Base-by-base conservation (phyloP, 2,888 invertebrate genomes). In the Conus canariensis region DNA sequence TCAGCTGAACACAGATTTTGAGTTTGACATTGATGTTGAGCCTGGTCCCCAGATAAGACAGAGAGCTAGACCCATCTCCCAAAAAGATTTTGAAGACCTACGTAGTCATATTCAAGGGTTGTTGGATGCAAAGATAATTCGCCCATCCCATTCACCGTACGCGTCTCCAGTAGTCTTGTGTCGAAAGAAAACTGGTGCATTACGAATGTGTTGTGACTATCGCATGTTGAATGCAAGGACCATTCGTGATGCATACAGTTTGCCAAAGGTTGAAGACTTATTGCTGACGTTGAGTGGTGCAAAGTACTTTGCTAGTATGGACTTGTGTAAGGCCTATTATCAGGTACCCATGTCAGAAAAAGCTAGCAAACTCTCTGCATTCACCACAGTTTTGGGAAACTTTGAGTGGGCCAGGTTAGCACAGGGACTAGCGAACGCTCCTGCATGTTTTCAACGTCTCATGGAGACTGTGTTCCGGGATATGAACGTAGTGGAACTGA, bases 401-500 rank as follows among this genome's bases (percentile, higher is more conserved):
- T 85, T 77, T 22, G 64, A 88, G 60, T 90, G 64, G 22, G 58
- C 56, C 10, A 85, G 67, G 30, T 30, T 90, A 60, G 59, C 85
- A 10, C 74, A 88, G 77, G 87, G 82, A 10, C 45, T 90, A 6
- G 25, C 45, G 4, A 90, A 86, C 67, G 82, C 60, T 74, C 90
- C 89, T 8, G 64, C 64, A 25, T 64, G 85, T 8, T 90, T 86
- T 19, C 74, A 82, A 30, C 85, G 89, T 6, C 70, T 88, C 64
- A 91, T 90, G 88, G 85, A 90, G 59, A 77, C 25, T 45, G 85
- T 74, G 64, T 88, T 91, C 80, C 59, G 74, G n/a, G 91, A 89
- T 56, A 90, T 90, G 90, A 90, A 90, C 19, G 10, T 90, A 16
- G 45, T 22, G 8, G 90, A 90, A 45, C 25, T 90, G 14, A 67